Percentiles rank a stretch among this genome's conserved stretches.
phyloP scores from a whole-genome alignment of 2,797 vertebrate genomes.

The Neostethus bicornis region DNA sequence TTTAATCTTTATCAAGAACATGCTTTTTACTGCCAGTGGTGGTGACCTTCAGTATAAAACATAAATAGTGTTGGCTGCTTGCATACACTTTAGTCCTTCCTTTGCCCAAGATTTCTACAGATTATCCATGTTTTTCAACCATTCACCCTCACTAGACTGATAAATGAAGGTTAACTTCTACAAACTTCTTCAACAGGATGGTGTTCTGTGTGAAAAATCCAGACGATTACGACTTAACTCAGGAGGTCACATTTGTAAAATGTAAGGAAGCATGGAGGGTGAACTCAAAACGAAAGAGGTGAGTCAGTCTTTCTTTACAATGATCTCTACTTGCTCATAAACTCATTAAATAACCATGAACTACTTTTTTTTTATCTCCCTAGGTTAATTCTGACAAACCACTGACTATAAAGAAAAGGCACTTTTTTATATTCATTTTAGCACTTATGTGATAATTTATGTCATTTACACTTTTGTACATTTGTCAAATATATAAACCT shows the following conservation, averaged over 20 bases:
- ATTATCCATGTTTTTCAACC: background rate
- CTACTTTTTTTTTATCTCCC: slow-evolving; percentile 26
- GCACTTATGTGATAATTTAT: slow-evolving; percentile 65
- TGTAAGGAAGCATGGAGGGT: slow-evolving; percentile 75
- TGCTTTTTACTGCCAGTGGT: too few species aligned
- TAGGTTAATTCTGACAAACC: slow-evolving; percentile 61
- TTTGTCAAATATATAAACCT: slow-evolving; percentile 39
- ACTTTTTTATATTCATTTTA: slow-evolving; percentile 30
- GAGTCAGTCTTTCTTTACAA: background rate
- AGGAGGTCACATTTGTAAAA: slow-evolving; percentile 77
- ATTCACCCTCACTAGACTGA: background rate
- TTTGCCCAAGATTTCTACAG: background rate
- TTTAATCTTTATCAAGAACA: background rate
- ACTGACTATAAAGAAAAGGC: slow-evolving; percentile 42
- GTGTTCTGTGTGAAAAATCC: slow-evolving; percentile 78
- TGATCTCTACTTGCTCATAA: background rate
- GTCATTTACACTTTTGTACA: slow-evolving; percentile 50
- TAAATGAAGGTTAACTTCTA: background rate
- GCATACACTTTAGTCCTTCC: too few species aligned
- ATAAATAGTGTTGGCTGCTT: too few species aligned
- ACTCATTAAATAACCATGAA: slow-evolving; percentile 12
- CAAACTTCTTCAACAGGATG: slow-evolving; percentile 57
- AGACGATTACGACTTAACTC: slow-evolving; percentile 35
- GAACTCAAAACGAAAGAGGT: slow-evolving; percentile 60
- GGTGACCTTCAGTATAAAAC: too few species aligned